These are phyloP conservation scores for Laodelphax striatellus DNA, from an alignment of 1,140 invertebrate genomes.

Conservation along the genomic window DNA sequence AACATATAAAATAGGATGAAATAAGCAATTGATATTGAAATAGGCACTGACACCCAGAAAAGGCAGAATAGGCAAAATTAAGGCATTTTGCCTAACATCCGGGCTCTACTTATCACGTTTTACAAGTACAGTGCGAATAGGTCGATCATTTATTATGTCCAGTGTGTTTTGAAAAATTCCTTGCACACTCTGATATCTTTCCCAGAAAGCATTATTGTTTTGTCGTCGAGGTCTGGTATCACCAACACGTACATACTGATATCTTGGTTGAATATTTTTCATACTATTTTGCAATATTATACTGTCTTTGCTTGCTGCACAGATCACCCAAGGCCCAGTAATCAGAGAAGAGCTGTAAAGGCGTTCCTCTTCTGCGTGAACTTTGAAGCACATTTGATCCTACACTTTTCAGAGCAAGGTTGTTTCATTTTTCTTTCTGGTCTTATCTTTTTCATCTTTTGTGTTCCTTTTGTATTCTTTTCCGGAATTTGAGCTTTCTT, in stretches of 20 bases:
- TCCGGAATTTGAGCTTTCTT: not conserved
- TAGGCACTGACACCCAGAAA: too few relatives aligned
- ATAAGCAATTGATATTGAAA: too few relatives aligned
- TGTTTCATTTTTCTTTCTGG: not conserved
- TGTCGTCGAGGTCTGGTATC: not conserved
- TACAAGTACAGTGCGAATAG: conserved; percentile 11
- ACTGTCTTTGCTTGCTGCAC: not conserved
- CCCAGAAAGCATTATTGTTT: not conserved
- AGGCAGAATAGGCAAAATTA: too few relatives aligned
- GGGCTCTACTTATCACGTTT: conserved; percentile 3
- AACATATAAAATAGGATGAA: too few relatives aligned
- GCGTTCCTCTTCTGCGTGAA: not conserved
- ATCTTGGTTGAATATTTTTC: not conserved
- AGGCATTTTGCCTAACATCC: too few relatives aligned
- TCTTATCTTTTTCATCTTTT: not conserved
- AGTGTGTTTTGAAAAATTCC: conserved; percentile 16
- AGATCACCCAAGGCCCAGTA: not conserved
- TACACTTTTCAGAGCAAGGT: not conserved
- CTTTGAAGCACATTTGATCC: not conserved
- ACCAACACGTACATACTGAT: not conserved
- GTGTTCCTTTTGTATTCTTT: not conserved
- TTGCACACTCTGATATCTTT: conserved; percentile 11
- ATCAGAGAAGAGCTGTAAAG: not conserved
- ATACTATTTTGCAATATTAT: not conserved
- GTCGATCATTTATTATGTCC: conserved; percentile 15